Evolutionary conservation across 2,888 invertebrate species (phyloP), one percentile per base, ranked within the genome.

Genomic region (Heliconius sara): DNA sequence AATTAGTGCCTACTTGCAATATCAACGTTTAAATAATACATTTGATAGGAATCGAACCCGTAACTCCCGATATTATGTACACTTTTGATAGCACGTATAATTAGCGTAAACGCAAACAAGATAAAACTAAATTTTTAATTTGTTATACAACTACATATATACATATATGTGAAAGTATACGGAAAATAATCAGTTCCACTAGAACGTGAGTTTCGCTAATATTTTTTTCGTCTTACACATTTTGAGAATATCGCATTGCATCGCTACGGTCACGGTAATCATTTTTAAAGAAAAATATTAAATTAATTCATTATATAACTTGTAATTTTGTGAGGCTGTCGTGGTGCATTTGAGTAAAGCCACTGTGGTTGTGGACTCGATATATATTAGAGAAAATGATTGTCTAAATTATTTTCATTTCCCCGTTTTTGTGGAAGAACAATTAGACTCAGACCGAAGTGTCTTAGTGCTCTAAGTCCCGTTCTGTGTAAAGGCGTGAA

Each of bases 101-200:
- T 65, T 65, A 65, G 30, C 5, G 16, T 30, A 65, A 60, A 27
- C 27, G 27, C 13, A 27, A 27, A 63, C 13, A 63, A 65, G 27
- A 65, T 65, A 65, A 27, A 34, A 5, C n/a, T n/a, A 39, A 22
- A 68, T 39, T 68, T 27, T 73, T 34, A 30, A 57, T 22, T 72
- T 73, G 34, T 73, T 73, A 60, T 27, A 73, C 57, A 73, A 73
- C 57, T 57, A 10, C 39, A 10, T 39, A 7, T n/a, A n/a, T n/a
- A n/a, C 9, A 52, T 52, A n/a, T 22, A 22, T 34, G 72, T 73
- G 57, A 73, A 73, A 73, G 72, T 73, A 73, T 12, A 72, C 72
- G 72, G 39, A 74, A 74, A 63, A 63, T 75, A 63, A 74, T 74
- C 74, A 75, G 74, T 75, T 75, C 74, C 74, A 65, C 74, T 75